Conservation (phyloP, 2,888 invertebrate species). For the Schizotus pectinicornis region DNA sequence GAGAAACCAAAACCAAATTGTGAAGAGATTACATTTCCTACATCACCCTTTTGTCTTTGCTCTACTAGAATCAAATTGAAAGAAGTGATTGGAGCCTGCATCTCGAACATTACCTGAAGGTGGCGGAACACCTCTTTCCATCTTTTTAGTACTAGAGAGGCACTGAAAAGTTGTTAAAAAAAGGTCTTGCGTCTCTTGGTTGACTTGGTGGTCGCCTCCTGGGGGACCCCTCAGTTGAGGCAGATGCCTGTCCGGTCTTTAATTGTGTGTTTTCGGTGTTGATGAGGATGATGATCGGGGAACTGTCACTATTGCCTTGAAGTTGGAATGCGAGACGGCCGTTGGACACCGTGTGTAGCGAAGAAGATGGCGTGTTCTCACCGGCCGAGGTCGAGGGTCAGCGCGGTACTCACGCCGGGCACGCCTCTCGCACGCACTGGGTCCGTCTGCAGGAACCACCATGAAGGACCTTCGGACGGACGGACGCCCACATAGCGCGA, state of each 20-base stretch:
- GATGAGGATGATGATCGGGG: neutral
- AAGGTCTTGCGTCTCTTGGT: too few relatives aligned
- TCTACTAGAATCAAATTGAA: too few relatives aligned
- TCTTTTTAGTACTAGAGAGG: too few relatives aligned
- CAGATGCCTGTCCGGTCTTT: neutral
- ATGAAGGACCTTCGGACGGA: neutral
- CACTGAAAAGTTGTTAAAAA: too few relatives aligned
- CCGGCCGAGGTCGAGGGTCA: conserved; percentile 31
- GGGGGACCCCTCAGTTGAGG: neutral
- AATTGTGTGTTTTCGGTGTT: neutral
- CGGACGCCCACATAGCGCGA: conserved; percentile 7
- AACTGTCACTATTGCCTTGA: conserved; percentile 5
- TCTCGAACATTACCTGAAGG: too few relatives aligned
- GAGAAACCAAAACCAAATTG: too few relatives aligned
- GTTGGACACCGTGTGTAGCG: conserved; percentile 8
- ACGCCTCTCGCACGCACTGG: conserved; percentile 34
- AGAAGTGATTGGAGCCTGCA: too few relatives aligned
- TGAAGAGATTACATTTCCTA: too few relatives aligned
- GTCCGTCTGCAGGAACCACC: conserved; percentile 17
- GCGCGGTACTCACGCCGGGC: conserved; percentile 28
- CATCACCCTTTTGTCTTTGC: too few relatives aligned
- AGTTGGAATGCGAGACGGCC: conserved; percentile 10
- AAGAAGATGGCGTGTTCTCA: conserved; percentile 25
- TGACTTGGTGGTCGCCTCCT: neutral
- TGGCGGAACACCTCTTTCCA: too few relatives aligned